A percentile compares a stretch with the other conserved stretches of the same genome.
These are phyloP conservation scores for Craterocephalus amniculus DNA, from an alignment of 2,797 vertebrate species.

Conservation along the genomic window DNA sequence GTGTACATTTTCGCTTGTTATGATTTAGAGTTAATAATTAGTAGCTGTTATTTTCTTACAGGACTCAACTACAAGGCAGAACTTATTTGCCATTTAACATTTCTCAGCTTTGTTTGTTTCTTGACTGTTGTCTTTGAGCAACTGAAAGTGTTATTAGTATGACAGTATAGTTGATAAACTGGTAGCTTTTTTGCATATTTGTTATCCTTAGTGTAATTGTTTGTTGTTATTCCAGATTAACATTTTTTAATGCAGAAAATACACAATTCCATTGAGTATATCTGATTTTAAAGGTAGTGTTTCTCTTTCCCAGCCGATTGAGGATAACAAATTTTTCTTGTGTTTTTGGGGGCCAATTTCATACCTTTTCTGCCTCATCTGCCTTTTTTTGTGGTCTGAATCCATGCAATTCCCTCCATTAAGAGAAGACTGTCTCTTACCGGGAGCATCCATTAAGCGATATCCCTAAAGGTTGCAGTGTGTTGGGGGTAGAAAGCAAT, in stretches of 20 bases:
- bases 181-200: not conserved
- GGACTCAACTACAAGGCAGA: too few species aligned
- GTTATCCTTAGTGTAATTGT: not conserved
- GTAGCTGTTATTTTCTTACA: not conserved
- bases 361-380: slow-evolving; percentile 11
- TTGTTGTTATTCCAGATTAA: not conserved
- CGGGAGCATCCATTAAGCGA: slow-evolving; percentile 42
- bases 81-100: not conserved
- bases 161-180: not conserved
- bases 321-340: not conserved
- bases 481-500: not conserved
- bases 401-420: slow-evolving; percentile 16
- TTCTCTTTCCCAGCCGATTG: not conserved
- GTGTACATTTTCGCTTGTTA: not conserved
- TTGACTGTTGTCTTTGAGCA: not conserved
- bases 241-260: not conserved
- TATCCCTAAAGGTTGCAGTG: slow-evolving; percentile 14
- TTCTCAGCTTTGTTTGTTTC: not conserved
- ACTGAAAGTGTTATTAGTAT: not conserved
- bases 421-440: slow-evolving; percentile 20
- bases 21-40: not conserved
- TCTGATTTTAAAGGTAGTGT: not conserved
- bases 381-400: slow-evolving; percentile 13
- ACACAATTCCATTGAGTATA: not conserved
- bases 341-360: slow-evolving; percentile 6